phyloP scores from a whole-genome alignment of 2,888 invertebrate species.

The Melipona bicolor region DNA sequence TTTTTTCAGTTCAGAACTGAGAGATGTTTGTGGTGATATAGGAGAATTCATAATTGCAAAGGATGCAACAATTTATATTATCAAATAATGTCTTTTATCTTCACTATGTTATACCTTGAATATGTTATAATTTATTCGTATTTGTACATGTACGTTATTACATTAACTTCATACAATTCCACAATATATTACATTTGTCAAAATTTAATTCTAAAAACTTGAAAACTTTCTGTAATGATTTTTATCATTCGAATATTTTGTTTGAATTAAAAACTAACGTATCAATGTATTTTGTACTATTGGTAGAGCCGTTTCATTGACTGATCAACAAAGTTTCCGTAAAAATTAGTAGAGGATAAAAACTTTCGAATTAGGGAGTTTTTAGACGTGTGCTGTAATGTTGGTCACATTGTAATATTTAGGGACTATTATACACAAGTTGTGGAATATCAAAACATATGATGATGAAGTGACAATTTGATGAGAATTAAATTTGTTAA shows the following conservation, averaged over 20 bases:
- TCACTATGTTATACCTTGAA: not conserved
- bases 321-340: not conserved
- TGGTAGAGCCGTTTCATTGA: conserved; percentile 6
- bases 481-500: conserved; percentile 52
- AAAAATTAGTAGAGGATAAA: conserved; percentile 2
- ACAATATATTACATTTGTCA: conserved; percentile 9
- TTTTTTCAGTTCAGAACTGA: conserved; percentile 87
- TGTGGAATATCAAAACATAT: conserved; percentile 71
- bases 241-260: not conserved
- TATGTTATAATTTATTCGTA: not conserved
- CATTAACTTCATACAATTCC: not conserved
- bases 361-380: not conserved
- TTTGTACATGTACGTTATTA: not conserved
- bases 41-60: conserved; percentile 79
- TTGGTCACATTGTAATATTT: conserved; percentile 22
- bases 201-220: conserved; percentile 16
- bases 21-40: conserved; percentile 86
- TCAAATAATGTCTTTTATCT: not conserved
- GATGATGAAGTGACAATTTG: conserved; percentile 75
- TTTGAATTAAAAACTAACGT: conserved; percentile 12
- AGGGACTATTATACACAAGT: conserved; percentile 43
- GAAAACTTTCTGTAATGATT: not conserved
- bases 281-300: not conserved
- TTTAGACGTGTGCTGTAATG: not conserved
- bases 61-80: not conserved